Conservation (phyloP, 2,113 vertebrate genomes). For the Rhodinocichla rosea region DNA sequence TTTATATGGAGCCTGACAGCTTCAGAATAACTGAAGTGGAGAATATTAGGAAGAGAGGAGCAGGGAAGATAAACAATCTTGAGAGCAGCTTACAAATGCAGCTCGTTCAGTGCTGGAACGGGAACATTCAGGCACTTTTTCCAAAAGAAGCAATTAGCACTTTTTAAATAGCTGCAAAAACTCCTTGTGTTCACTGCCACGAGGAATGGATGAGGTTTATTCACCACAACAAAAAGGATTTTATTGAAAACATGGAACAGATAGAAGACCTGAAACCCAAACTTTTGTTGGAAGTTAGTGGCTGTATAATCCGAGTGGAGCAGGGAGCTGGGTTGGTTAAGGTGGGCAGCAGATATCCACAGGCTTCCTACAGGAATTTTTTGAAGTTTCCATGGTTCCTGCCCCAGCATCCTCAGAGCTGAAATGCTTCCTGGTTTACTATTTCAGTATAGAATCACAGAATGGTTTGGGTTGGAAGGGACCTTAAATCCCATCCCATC, state of each 20-base stretch:
- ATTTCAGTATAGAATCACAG: background rate
- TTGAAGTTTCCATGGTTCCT: background rate
- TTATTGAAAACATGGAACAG: background rate
- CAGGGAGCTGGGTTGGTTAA: background rate
- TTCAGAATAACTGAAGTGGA: background rate
- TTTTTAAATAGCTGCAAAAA: background rate
- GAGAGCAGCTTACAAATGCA: background rate
- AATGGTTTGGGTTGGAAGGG: background rate
- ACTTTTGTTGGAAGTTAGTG: background rate
- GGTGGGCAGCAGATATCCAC: background rate
- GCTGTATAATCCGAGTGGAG: fast-evolving
- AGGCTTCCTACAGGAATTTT: background rate
- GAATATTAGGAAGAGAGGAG: background rate
- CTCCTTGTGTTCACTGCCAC: background rate
- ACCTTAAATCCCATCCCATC: background rate
- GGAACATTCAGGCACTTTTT: background rate
- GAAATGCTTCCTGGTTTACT: background rate
- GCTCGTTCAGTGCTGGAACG: background rate
- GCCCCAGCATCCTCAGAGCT: background rate
- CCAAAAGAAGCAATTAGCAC: slow-evolving; percentile 33
- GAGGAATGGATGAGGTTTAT: background rate
- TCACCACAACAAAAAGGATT: background rate
- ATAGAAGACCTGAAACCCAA: background rate
- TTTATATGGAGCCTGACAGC: background rate
- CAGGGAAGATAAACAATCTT: slow-evolving; percentile 15